phyloP scores from a whole-genome alignment of 2,113 vertebrate species.

The Mystacornis crossleyi region DNA sequence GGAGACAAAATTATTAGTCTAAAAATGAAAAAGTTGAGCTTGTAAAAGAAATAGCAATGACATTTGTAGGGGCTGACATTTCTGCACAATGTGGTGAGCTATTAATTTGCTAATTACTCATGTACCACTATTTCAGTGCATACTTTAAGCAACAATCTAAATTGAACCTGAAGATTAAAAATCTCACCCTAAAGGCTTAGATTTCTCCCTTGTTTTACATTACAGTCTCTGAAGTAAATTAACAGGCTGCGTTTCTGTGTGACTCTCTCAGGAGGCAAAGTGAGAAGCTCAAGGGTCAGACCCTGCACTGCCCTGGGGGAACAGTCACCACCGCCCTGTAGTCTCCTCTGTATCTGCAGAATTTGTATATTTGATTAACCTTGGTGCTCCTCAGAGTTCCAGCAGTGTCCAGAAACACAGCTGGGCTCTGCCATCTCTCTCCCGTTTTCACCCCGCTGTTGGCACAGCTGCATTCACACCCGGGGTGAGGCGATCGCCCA shows the following conservation, averaged over 20 bases:
- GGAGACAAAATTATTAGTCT: not conserved
- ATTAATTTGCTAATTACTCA: slow-evolving; percentile 43
- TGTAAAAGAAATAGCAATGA: not conserved
- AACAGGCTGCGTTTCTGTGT: not conserved
- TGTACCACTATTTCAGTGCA: not conserved
- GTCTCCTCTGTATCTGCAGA: not conserved
- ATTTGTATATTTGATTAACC: not conserved
- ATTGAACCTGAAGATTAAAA: slow-evolving; percentile 7
- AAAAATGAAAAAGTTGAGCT: not conserved
- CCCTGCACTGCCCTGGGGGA: not conserved
- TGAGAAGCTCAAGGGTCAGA: not conserved
- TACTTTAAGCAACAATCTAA: slow-evolving; percentile 1
- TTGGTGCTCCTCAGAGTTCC: not conserved
- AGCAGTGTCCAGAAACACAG: not conserved
- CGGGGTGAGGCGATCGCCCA: not conserved
- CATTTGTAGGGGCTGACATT: not conserved
- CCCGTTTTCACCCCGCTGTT: accelerated
- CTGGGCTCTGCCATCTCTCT: not conserved
- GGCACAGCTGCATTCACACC: not conserved
- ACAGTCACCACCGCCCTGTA: not conserved
- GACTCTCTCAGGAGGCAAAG: not conserved
- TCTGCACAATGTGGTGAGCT: not conserved
- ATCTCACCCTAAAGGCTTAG: not conserved
- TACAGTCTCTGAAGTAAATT: not conserved
- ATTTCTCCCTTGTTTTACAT: not conserved